phyloP scores from a whole-genome alignment of 2,797 vertebrate species.

The Intellagama lesueurii region DNA sequence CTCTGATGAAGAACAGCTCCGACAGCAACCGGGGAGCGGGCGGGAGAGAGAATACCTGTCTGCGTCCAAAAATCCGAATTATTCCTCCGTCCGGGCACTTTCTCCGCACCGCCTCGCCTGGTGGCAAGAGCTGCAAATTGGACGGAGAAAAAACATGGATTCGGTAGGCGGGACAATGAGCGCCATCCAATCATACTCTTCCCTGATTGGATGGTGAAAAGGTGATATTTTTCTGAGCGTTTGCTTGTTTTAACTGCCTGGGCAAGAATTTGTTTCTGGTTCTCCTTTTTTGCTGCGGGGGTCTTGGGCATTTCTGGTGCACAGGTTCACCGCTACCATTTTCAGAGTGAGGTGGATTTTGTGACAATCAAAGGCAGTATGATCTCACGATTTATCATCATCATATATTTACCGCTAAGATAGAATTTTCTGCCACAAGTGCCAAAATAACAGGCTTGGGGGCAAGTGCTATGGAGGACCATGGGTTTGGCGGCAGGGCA shows the following conservation, averaged over 20 bases:
- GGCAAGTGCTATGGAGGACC: too few species aligned
- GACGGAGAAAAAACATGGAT: accelerated
- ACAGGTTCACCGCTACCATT: too few species aligned
- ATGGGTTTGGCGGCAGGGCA: neutral
- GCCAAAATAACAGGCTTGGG: neutral
- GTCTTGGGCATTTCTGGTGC: too few species aligned
- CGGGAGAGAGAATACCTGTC: slow-evolving; percentile 53
- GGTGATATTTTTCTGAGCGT: too few species aligned
- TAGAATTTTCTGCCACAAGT: neutral
- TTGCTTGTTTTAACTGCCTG: too few species aligned
- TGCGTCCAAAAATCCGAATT: neutral
- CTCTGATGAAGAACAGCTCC: neutral
- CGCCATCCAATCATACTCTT: neutral
- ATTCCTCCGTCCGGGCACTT: neutral
- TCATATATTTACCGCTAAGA: too few species aligned
- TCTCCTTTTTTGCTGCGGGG: too few species aligned
- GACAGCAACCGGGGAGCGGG: neutral
- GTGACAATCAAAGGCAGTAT: too few species aligned
- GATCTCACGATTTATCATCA: too few species aligned
- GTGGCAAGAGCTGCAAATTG: accelerated
- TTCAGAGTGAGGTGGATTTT: too few species aligned
- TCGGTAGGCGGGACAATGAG: neutral
- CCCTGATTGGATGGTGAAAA: neutral
- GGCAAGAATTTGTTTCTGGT: too few species aligned
- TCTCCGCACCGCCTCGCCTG: neutral